Base-by-base conservation (phyloP, 1,140 invertebrate species). In the Homalodisca vitripennis region DNA sequence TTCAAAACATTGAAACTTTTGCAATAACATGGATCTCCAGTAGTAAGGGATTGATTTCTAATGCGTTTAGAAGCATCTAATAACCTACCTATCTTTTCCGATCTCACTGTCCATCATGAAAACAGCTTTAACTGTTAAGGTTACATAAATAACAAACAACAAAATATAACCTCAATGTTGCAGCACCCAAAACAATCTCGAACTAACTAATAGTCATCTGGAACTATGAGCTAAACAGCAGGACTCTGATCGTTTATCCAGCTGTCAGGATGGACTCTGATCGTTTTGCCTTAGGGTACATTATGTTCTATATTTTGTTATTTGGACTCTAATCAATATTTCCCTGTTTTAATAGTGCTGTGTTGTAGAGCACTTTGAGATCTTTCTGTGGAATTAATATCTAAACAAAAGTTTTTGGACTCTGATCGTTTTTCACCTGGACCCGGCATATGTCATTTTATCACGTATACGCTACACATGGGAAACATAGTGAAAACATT, bases 1-100 rank as follows among this genome's bases (percentile, higher is more conserved):
- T 55, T 69, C 47, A 24, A 71, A 71, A 65, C 70, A 71, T 62
- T 26, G 47, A 51, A 69, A 0, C 67, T 30, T 71, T 71, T 68
- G 41, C 70, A 68, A 10, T 71, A 53, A 27, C 70, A 71, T 3
- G 63, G 63, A 22, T 65, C 63, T 3, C 63, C 31, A 10, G 63
- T 34, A 65, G 27, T 34, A 17, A 65, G 41, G 14, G 29, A 14
- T 12, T 65, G 63, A 24, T 65, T 65, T 34, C 63, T 65, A 34
- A 65, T 65, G 12, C 63, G 27, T 34, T 29, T 34, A 34, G 2
- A 3, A 20, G 31, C 63, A 34, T 65, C 63, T 6, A 2, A 13
- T 24, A 65, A 24, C 22, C 31, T 65, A 34, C 63, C 63, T 34
- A 62, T 24, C 20, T 24, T 6, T 20, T 20, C 20, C 20, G 3